Evolutionary conservation across 1,140 invertebrate species (phyloP).

Genomic region (Bombus confusus): DNA sequence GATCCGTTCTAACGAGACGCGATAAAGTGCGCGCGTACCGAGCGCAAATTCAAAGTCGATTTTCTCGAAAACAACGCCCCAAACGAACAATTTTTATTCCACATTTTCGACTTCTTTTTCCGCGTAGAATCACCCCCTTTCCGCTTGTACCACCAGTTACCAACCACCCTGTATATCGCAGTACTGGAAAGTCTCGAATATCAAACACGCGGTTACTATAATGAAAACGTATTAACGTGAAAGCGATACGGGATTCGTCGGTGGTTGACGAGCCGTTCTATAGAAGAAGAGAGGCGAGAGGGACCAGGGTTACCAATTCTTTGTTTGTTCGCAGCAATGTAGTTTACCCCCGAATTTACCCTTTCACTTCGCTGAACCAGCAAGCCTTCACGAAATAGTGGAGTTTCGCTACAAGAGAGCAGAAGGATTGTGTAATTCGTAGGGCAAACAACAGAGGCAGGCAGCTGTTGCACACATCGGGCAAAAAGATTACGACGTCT

Average conservation of each 20-base stretch:
- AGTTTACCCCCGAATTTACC: constrained; percentile 11
- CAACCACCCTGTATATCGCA: no score
- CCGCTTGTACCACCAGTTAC: no score
- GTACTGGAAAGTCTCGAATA: neutral
- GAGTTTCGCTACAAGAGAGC: constrained; percentile 20
- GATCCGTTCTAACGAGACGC: no score
- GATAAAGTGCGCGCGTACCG: no score
- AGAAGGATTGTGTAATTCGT: constrained; percentile 51
- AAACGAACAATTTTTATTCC: no score
- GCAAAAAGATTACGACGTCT: constrained; percentile 27
- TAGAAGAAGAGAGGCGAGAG: neutral
- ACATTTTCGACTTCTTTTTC: no score
- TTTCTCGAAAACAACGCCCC: no score
- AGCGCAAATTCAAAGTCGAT: no score
- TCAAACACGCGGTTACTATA: no score
- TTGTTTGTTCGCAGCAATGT: constrained; percentile 33
- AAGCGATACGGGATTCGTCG: neutral
- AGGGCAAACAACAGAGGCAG: constrained; percentile 23
- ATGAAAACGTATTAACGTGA: constrained; percentile 8
- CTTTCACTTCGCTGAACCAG: neutral
- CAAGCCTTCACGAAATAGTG: constrained; percentile 18
- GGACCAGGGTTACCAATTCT: neutral
- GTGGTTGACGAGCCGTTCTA: neutral
- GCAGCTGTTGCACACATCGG: constrained; percentile 29
- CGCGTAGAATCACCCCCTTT: no score